These are phyloP conservation scores for Nebria ingens DNA, from an alignment of 1,140 invertebrate species.

Conservation along the genomic window DNA sequence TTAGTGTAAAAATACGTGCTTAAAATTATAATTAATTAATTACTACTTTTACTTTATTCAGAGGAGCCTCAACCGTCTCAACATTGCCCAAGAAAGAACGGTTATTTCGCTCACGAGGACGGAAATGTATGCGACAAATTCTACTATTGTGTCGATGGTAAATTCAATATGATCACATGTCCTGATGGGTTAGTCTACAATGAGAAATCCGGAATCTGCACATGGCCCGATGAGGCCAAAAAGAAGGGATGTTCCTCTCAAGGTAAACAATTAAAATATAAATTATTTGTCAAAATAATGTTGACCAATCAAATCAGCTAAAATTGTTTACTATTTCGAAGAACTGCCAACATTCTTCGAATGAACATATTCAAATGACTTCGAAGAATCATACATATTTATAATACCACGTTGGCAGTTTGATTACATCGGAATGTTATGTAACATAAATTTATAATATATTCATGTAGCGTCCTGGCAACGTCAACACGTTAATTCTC, in stretches of 20 bases:
- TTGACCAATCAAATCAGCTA: too few species aligned
- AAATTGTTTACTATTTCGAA: too few species aligned
- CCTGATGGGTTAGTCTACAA: constrained; percentile 81
- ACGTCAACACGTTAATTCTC: too few species aligned
- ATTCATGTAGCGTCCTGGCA: too few species aligned
- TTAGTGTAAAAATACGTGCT: background rate
- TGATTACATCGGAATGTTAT: too few species aligned
- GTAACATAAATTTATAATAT: too few species aligned
- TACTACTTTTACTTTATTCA: too few species aligned
- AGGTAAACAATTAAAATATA: constrained; percentile 37
- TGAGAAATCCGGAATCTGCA: constrained; percentile 78
- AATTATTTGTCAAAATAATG: too few species aligned
- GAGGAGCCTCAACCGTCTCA: constrained; percentile 59
- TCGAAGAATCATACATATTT: too few species aligned
- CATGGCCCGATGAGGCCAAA: constrained; percentile 84
- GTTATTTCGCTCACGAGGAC: constrained; percentile 80
- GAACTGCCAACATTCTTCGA: too few species aligned
- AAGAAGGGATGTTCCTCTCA: constrained; percentile 72
- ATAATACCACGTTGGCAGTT: too few species aligned
- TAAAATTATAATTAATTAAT: constrained; percentile 15
- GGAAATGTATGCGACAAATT: constrained; percentile 73
- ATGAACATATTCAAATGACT: too few species aligned
- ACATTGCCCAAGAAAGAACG: constrained; percentile 75
- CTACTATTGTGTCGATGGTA: constrained; percentile 82
- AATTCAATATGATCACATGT: constrained; percentile 82